Conservation (phyloP, 2,888 invertebrate genomes). For the Eumerus sabulonum region DNA sequence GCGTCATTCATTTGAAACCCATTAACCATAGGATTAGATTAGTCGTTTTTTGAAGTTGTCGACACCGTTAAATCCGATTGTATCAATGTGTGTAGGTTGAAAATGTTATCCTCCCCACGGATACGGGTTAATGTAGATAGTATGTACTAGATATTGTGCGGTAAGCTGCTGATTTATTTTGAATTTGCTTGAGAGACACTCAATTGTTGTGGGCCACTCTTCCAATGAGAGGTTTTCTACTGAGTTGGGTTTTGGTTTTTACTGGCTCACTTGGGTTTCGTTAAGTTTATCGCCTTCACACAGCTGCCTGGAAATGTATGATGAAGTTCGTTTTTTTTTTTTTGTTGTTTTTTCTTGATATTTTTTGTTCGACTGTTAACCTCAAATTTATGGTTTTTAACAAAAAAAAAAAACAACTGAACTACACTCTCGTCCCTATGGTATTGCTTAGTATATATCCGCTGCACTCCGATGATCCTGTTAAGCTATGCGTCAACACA, state of each 20-base stretch:
- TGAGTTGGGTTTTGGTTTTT: conserved; percentile 8
- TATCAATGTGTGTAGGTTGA: conserved; percentile 20
- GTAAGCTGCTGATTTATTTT: conserved; percentile 63
- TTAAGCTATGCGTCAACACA: conserved; percentile 72
- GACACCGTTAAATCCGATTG: conserved; percentile 10
- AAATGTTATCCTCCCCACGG: conserved; percentile 32
- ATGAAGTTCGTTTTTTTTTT: conserved; percentile 70
- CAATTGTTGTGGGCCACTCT: conserved; percentile 67
- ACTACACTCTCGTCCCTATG: conserved; percentile 38
- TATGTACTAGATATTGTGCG: conserved; percentile 34
- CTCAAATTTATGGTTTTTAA: neutral
- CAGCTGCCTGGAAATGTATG: conserved; percentile 70
- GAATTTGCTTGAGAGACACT: conserved; percentile 51
- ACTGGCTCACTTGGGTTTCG: conserved; percentile 48
- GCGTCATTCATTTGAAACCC: no score
- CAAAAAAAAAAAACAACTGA: no score
- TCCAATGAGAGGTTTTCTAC: conserved; percentile 58
- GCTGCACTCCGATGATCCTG: conserved; percentile 55
- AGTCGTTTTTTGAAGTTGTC: no score
- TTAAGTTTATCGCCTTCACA: conserved; percentile 69
- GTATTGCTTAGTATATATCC: no score
- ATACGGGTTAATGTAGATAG: no score
- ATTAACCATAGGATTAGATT: no score
- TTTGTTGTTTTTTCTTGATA: conserved; percentile 71
- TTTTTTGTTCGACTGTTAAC: conserved; percentile 25